phyloP scores from a whole-genome alignment of 2,888 invertebrate species.

The Deilephila elpenor region DNA sequence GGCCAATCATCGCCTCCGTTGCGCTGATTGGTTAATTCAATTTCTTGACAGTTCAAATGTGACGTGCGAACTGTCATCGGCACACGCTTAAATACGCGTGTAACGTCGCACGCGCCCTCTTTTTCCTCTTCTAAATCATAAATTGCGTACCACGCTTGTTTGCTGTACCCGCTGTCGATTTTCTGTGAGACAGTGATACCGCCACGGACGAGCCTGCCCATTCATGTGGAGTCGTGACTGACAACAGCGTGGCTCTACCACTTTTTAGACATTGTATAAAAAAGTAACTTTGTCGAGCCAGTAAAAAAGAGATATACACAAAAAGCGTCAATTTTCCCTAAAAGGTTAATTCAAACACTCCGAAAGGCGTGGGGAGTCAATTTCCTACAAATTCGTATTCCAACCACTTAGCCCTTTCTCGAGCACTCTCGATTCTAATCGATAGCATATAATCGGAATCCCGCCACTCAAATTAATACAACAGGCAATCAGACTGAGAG shows the following conservation, averaged over 20 bases:
- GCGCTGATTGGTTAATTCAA: too few relatives aligned
- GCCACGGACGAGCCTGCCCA: too few relatives aligned
- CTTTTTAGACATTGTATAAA: background rate
- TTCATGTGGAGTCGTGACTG: too few relatives aligned
- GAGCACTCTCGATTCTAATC: conserved; percentile 33
- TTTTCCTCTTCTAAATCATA: too few relatives aligned
- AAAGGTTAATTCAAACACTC: conserved; percentile 17
- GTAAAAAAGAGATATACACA: background rate
- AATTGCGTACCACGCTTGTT: too few relatives aligned
- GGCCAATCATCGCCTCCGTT: too few relatives aligned
- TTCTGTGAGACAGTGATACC: too few relatives aligned
- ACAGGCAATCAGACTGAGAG: conserved; percentile 37
- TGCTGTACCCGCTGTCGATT: too few relatives aligned
- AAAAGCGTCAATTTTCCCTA: background rate
- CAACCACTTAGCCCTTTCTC: conserved; percentile 25
- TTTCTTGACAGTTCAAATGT: too few relatives aligned
- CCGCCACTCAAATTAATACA: conserved; percentile 39
- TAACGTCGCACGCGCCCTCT: too few relatives aligned
- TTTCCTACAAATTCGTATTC: conserved; percentile 26
- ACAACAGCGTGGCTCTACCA: background rate
- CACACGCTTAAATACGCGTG: too few relatives aligned
- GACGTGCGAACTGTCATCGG: too few relatives aligned
- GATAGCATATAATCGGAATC: conserved; percentile 35
- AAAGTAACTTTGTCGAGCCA: background rate
- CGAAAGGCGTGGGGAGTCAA: conserved; percentile 17